These are phyloP conservation scores for Venustoraphidia nigricollis DNA, from an alignment of 2,888 invertebrate genomes.

Conservation along the genomic window DNA sequence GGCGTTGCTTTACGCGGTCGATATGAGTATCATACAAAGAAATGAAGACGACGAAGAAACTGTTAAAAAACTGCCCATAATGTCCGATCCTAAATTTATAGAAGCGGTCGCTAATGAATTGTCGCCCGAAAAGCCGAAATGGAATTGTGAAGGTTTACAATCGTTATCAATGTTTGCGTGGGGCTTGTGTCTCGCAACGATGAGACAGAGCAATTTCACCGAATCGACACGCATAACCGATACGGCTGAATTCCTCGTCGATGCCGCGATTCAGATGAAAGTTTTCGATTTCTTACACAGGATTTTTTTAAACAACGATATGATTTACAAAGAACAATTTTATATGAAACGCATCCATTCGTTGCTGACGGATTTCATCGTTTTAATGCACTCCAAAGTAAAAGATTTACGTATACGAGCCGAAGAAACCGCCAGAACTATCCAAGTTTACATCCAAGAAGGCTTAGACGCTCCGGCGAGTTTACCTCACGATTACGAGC, in stretches of 20 bases:
- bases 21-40: slow-evolving; percentile 61
- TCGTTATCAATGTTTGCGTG: slow-evolving; percentile 53
- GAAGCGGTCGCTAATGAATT: slow-evolving; percentile 35
- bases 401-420: slow-evolving; percentile 69
- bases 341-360: slow-evolving; percentile 70
- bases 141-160: slow-evolving; percentile 39
- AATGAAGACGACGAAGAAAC: slow-evolving; percentile 62
- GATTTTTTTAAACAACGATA: slow-evolving; percentile 50
- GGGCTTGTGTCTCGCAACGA: slow-evolving; percentile 47
- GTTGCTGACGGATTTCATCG: slow-evolving; percentile 81
- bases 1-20: slow-evolving; percentile 70
- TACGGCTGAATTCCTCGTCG: slow-evolving; percentile 67
- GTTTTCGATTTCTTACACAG: slow-evolving; percentile 69
- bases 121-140: slow-evolving; percentile 27
- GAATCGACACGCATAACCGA: slow-evolving; percentile 42
- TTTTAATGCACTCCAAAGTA: slow-evolving; percentile 81
- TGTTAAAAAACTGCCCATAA: slow-evolving; percentile 48
- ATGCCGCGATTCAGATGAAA: slow-evolving; percentile 60
- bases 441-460: slow-evolving; percentile 57
- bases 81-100: slow-evolving; percentile 42
- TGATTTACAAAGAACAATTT: slow-evolving; percentile 62
- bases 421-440: slow-evolving; percentile 74
- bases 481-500: slow-evolving; percentile 65
- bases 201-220: slow-evolving; percentile 40
- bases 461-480: slow-evolving; percentile 64